Evolutionary conservation across 2,888 invertebrate species (phyloP), one percentile per base, ranked within the genome.

Genomic region (Criorhina ranunculi): DNA sequence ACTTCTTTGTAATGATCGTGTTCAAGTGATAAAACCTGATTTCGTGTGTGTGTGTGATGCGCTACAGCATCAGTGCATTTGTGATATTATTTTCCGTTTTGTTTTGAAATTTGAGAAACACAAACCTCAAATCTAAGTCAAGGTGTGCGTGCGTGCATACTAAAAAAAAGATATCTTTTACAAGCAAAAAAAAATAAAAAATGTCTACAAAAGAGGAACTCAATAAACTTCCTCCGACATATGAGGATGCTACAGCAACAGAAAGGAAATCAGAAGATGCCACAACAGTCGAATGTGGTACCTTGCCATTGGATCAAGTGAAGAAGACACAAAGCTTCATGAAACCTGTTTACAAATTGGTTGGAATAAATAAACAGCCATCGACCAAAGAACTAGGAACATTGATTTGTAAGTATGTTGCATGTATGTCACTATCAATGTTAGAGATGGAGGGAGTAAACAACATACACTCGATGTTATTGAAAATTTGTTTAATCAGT

Each of bases 261-360:
- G 46, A 17, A 37, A 72, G 40, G 44, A 72, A 77, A 29, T 42
- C 69, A 11, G 81, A 77, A 35, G 59, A 60, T 15, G 55, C 73
- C 11, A 60, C 76, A 42, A 81, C 72, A 51, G 67, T 81, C 31
- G 81, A 86, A 40, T 86, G 76, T 40, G 69, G 81, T 11, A 33
- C 55, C 8, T 9, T 76, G 44, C 29, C 67, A 7, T 29, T 31
- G 42, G 67, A 55, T 19, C 19, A 81, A 42, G 66, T 3, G 2
- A 66, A 81, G 37, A 86, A 86, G 19, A 40, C 70, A 7, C 86
- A 81, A 7, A 86, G 72, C 37, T 86, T 86, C 72, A 81, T 86
- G 86, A 72, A 86, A 77, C 86, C 86, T 9, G 86, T 86, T 72
- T 86, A 86, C 57, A 86, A 86, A 59, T 66, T 86, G 35, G 86